Evolutionary conservation across 2,888 invertebrate genomes (phyloP), one percentile per base, ranked within the genome.

Genomic region (Nycteola revayana): DNA sequence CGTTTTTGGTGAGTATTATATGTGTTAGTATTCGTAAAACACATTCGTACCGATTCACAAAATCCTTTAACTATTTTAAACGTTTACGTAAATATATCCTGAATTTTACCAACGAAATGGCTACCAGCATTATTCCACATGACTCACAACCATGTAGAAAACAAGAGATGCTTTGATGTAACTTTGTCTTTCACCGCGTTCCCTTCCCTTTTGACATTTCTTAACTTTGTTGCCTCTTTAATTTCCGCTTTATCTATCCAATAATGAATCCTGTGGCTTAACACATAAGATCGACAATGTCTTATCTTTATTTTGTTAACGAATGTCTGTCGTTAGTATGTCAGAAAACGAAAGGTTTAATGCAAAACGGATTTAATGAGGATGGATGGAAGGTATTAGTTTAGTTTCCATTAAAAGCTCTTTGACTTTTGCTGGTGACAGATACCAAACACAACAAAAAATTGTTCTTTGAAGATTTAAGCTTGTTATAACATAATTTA

Each of bases 111-210:
- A 14, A 2, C 44, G 42, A 49, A 53, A 50, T 45, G 50, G 44
- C 44, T 32, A 39, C 26, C 17, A 39, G 39, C 44, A 33, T 47
- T 40, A 49, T 48, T 37, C 52, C 44, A 39, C 49, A 56, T 62
- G 60, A 62, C 54, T 68, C 63, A 67, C 61, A 60, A 60, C 56
- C 49, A 32, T 43, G 51, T 50, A 58, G 46, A 56, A 49, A 50
- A 49, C 44, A 50, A 42, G 28, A 33, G 46, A 43, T 41, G 45
- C 73, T 75, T 74, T 75, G 73, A 75, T 69, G 66, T 67, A 47
- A 58, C 49, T 49, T 47, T 51, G 50, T 54, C 49, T 63, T 57
- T 64, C 53, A 37, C 46, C 49, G 51, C 59, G 58, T 62, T 66
- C 55, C 61, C 63, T 62, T 55, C 55, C 56, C 59, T 59, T 71